Conservation (phyloP, 2,113 vertebrate genomes). For the Chionis minor region DNA sequence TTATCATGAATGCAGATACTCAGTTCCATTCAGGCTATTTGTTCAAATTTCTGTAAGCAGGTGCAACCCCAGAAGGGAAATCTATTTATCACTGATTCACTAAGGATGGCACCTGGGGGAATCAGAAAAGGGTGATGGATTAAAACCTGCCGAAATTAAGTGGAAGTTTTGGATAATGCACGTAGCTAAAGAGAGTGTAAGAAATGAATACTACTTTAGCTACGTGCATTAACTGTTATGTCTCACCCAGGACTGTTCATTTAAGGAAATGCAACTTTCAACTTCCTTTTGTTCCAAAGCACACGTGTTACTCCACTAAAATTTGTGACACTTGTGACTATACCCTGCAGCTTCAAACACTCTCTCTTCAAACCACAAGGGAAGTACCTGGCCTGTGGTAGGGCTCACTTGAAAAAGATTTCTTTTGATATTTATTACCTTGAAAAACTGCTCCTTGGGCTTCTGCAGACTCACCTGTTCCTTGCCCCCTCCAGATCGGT, state of each 20-base stretch:
- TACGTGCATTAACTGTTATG: not conserved
- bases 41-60: not conserved
- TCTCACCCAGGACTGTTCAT: not conserved
- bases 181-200: accelerated
- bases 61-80: not conserved
- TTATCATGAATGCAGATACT: not conserved
- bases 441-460: not conserved
- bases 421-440: not conserved
- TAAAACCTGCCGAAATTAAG: not conserved
- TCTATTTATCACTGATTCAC: not conserved
- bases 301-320: not conserved
- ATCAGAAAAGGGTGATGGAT: not conserved
- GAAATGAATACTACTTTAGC: not conserved
- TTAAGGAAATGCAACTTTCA: not conserved
- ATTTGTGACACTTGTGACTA: not conserved
- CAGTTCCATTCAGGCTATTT: not conserved
- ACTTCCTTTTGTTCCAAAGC: not conserved
- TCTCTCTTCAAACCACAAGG: not conserved
- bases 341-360: not conserved
- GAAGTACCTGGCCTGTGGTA: not conserved
- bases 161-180: not conserved
- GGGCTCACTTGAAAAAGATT: not conserved
- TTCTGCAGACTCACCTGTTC: not conserved
- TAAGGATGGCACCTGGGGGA: not conserved
- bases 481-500: too few species aligned